phyloP scores from a whole-genome alignment of 2,888 invertebrate genomes.

The Agrochola lota region DNA sequence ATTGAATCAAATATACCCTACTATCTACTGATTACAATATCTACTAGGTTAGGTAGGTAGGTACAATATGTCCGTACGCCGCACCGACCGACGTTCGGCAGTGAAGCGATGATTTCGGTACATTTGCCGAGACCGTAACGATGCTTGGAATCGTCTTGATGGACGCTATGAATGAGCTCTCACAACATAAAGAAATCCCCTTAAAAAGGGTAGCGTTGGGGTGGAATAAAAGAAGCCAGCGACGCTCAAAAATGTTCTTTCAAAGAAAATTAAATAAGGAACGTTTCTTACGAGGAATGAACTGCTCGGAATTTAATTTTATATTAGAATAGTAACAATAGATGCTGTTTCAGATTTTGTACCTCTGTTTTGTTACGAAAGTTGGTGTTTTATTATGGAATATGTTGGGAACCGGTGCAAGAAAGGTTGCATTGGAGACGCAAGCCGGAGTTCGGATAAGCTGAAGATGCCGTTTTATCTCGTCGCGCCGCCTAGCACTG shows the following conservation, averaged over 20 bases:
- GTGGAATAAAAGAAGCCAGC: conserved; percentile 79
- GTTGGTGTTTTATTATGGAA: conserved; percentile 3
- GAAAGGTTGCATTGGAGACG: conserved; percentile 30
- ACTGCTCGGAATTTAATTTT: conserved; percentile 64
- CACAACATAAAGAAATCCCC: conserved; percentile 91
- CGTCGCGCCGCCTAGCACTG: conserved; percentile 21
- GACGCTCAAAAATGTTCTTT: conserved; percentile 70
- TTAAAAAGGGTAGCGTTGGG: conserved; percentile 90
- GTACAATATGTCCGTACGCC: conserved; percentile 87
- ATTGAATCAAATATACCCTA: conserved; percentile 82
- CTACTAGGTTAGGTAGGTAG: conserved; percentile 80
- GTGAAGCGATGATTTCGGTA: conserved; percentile 90
- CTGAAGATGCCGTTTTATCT: conserved; percentile 49
- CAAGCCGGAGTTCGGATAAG: conserved; percentile 39
- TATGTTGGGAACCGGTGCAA: conserved; percentile 63
- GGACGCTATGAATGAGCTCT: conserved; percentile 92
- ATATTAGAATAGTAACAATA: conserved; percentile 58
- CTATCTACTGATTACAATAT: conserved; percentile 79
- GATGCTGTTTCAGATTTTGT: conserved; percentile 42
- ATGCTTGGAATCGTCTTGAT: conserved; percentile 92
- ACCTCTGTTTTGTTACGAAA: conserved; percentile 9
- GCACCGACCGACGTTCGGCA: conserved; percentile 80
- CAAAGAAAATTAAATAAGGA: conserved; percentile 73
- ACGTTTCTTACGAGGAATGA: conserved; percentile 60
- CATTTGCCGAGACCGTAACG: conserved; percentile 92